A percentile compares a stretch with the other conserved stretches of the same genome.
Evolutionary conservation across 1,140 invertebrate genomes (phyloP).

Genomic region (Drosophila orena): DNA sequence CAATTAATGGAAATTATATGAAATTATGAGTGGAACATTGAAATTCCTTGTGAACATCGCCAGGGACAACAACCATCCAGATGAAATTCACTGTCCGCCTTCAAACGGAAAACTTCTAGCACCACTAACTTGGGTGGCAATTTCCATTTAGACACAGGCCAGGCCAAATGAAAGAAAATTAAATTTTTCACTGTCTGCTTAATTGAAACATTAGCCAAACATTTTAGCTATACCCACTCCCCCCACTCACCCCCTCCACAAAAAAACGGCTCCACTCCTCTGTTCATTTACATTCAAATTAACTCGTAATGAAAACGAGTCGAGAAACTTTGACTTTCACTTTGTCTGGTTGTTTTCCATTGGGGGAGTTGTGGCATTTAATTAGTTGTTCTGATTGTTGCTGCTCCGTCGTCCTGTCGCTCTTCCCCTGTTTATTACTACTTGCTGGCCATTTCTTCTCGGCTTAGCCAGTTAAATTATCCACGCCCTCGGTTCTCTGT

Average conservation of each 20-base stretch:
- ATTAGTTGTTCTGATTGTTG: constrained; percentile 77
- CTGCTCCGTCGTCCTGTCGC: constrained; percentile 1
- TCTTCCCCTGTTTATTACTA: constrained; percentile 44
- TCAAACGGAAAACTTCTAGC: constrained; percentile 33
- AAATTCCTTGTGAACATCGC: constrained; percentile 81
- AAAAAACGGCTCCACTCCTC: constrained; percentile 5
- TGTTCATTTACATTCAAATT: constrained; percentile 84
- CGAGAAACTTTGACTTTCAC: constrained; percentile 66
- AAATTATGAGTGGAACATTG: constrained; percentile 83
- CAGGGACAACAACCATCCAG: constrained; percentile 67
- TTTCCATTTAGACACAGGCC: constrained; percentile 57
- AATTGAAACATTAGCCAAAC: constrained; percentile 84
- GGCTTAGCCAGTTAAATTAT: constrained; percentile 59
- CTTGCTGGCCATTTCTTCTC: constrained; percentile 67
- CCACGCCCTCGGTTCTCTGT: constrained; percentile 47
- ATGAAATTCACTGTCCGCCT: constrained; percentile 36
- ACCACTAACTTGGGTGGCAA: constrained; percentile 60
- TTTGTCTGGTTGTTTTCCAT: constrained; percentile 32
- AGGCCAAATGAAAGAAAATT: constrained; percentile 80
- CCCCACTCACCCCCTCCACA: too few species aligned
- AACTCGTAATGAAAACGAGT: constrained; percentile 84
- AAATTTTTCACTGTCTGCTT: constrained; percentile 83
- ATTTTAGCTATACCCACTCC: constrained; percentile 60
- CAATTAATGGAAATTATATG: constrained; percentile 80
- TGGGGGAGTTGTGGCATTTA: constrained; percentile 73